Percentiles rank a stretch among this genome's conserved stretches.
Evolutionary conservation across 1,140 invertebrate genomes (phyloP).

Genomic region (Eriosoma lanigerum): DNA sequence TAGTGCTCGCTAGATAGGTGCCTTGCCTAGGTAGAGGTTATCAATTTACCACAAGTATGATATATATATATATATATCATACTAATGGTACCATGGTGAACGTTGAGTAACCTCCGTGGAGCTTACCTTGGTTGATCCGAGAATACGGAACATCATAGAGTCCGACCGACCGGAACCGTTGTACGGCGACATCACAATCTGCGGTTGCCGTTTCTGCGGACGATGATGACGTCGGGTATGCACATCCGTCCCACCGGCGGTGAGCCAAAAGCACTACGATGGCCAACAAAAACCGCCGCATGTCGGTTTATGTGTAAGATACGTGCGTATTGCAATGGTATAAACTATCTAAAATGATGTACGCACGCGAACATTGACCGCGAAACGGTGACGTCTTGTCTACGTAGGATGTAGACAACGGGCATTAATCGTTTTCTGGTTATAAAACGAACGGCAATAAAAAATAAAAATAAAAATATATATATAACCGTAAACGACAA

Average conservation of each 20-base stretch:
- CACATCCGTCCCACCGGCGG: slow-evolving; percentile 21
- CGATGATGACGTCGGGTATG: slow-evolving; percentile 11
- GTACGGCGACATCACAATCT: slow-evolving; percentile 1
- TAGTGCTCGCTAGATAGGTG: too few relatives aligned
- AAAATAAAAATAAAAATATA: too few relatives aligned
- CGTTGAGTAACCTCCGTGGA: too few relatives aligned
- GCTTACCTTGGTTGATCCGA: slow-evolving; percentile 28
- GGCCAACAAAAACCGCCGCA: slow-evolving; percentile 10
- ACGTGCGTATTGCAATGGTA: neutral
- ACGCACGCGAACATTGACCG: neutral
- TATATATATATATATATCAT: too few relatives aligned
- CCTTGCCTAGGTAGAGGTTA: too few relatives aligned
- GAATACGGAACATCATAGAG: slow-evolving; percentile 5
- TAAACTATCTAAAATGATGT: too few relatives aligned
- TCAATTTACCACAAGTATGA: too few relatives aligned
- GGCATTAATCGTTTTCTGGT: too few relatives aligned
- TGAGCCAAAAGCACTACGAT: neutral
- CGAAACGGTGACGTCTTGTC: neutral
- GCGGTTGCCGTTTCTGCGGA: neutral
- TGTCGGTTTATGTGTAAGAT: neutral
- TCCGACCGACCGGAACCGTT: slow-evolving; percentile 20
- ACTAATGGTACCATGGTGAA: too few relatives aligned
- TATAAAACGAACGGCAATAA: too few relatives aligned
- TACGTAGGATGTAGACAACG: neutral
- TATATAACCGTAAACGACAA: too few relatives aligned